These are phyloP conservation scores for Turnix velox DNA, from an alignment of 2,113 vertebrate species.

Conservation along the genomic window DNA sequence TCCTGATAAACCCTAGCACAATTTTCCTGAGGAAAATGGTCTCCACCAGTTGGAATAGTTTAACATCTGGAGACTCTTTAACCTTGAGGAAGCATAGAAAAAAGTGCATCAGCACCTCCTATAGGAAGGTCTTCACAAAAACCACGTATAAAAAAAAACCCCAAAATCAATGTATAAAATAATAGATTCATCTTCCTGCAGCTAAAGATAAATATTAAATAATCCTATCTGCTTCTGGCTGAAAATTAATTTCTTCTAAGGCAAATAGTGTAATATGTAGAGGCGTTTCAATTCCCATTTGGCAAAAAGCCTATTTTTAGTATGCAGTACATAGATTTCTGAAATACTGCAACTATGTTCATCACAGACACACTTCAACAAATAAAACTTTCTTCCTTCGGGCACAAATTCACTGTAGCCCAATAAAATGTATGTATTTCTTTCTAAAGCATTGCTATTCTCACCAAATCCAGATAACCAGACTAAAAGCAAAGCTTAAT, in stretches of 20 bases:
- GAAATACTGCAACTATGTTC: slow-evolving; percentile 62
- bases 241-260: slow-evolving; percentile 82
- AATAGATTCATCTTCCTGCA: slow-evolving; percentile 79
- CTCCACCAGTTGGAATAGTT: not conserved
- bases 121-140: slow-evolving; percentile 36
- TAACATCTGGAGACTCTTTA: not conserved
- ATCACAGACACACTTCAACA: slow-evolving; percentile 67
- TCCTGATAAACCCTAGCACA: rapidly evolving
- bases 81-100: not conserved
- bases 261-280: slow-evolving; percentile 77
- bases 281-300: slow-evolving; percentile 76
- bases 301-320: slow-evolving; percentile 73
- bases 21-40: not conserved
- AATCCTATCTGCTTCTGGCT: slow-evolving; percentile 74
- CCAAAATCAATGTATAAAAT: slow-evolving; percentile 75
- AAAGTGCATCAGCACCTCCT: slow-evolving; percentile 52
- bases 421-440: not conserved
- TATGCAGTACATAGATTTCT: slow-evolving; percentile 60
- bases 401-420: slow-evolving; percentile 25
- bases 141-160: slow-evolving; percentile 55
- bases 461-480: slow-evolving; percentile 53
- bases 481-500: not conserved
- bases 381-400: slow-evolving; percentile 65
- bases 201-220: slow-evolving; percentile 84
- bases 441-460: slow-evolving; percentile 33